Conservation (phyloP, 2,113 vertebrate species). For the Syngnathus floridae region DNA sequence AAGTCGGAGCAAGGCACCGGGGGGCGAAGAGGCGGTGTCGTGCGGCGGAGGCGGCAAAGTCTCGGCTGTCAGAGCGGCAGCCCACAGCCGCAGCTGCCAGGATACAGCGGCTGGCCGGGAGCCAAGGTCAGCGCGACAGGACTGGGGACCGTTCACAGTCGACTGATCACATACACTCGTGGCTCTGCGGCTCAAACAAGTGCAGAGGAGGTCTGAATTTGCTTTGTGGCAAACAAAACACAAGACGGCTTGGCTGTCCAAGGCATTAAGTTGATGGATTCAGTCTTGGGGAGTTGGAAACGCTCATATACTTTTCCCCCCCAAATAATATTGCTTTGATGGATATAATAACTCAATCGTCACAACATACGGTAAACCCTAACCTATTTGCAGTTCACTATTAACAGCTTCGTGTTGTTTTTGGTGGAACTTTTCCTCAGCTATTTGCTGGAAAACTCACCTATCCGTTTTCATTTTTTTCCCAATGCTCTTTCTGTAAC, state of each 20-base stretch:
- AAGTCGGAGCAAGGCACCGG: conserved; percentile 58
- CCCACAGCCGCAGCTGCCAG: conserved; percentile 68
- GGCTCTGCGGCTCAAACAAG: conserved; percentile 53
- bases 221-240: conserved; percentile 37
- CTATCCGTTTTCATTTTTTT: too few relatives aligned
- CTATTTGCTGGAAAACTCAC: background rate
- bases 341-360: background rate
- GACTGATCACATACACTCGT: conserved; percentile 64
- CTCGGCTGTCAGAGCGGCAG: conserved; percentile 70
- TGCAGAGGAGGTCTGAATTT: conserved; percentile 50
- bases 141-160: conserved; percentile 63
- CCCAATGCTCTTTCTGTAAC: background rate
- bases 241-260: conserved; percentile 17
- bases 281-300: background rate
- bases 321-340: background rate
- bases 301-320: too few relatives aligned
- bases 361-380: background rate
- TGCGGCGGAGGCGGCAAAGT: conserved; percentile 58
- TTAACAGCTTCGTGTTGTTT: background rate
- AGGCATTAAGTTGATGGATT: background rate
- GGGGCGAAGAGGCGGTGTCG: conserved; percentile 57
- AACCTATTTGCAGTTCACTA: background rate
- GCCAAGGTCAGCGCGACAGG: conserved; percentile 74
- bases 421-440: background rate
- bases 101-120: conserved; percentile 66